Conservation (phyloP, 2,797 vertebrate species). For the Botia almorhae region DNA sequence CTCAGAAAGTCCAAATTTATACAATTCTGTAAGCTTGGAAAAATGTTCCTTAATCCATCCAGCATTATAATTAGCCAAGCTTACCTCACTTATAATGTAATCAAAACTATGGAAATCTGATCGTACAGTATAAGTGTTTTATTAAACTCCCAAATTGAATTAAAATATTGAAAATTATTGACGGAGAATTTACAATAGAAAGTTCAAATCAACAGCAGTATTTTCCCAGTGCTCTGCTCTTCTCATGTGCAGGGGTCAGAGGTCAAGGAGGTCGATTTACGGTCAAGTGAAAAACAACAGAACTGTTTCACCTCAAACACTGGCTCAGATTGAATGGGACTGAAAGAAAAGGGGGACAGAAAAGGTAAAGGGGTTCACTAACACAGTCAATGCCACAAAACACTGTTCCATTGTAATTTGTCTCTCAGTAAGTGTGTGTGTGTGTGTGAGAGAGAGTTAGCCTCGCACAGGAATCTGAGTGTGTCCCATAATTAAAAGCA, state of each 20-base stretch:
- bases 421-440: conserved; percentile 29
- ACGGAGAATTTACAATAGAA: not conserved
- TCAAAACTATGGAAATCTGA: no score
- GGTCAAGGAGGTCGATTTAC: conserved; percentile 2
- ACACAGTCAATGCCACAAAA: conserved; percentile 13
- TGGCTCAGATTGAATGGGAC: not conserved
- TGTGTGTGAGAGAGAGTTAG: not conserved
- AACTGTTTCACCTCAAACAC: conserved; percentile 2
- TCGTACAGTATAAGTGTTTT: no score
- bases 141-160: no score
- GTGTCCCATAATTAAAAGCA: conserved; percentile 53
- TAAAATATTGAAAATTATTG: no score
- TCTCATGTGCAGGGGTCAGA: not conserved
- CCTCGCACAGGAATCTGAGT: conserved; percentile 34
- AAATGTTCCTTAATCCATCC: no score
- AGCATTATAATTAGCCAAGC: no score
- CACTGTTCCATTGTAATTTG: conserved; percentile 14
- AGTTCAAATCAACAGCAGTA: not conserved
- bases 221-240: not conserved
- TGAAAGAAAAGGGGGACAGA: not conserved
- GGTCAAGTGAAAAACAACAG: conserved; percentile 35
- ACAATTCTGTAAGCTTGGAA: no score
- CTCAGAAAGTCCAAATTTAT: no score
- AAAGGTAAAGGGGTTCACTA: not conserved
- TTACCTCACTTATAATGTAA: no score